phyloP scores from a whole-genome alignment of 2,888 invertebrate species.

The Dioctria rufipes region DNA sequence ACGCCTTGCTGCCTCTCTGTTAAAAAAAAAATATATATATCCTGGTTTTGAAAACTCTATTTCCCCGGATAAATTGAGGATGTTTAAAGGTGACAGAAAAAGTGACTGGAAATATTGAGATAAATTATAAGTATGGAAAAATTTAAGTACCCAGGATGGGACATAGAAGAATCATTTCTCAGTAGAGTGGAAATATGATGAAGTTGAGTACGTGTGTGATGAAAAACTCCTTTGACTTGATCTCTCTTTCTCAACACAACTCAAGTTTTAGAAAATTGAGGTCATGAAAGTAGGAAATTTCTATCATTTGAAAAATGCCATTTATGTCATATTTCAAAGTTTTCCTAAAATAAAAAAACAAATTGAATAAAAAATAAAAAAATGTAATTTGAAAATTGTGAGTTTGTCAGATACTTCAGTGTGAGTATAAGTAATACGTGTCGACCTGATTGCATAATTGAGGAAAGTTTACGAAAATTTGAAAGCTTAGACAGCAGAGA shows the following conservation, averaged over 20 bases:
- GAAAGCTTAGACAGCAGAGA: no score
- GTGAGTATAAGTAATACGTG: no score
- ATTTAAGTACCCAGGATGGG: conserved; percentile 13
- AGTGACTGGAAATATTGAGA: conserved; percentile 24
- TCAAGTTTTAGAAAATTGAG: neutral
- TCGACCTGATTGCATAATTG: no score
- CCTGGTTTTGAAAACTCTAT: conserved; percentile 25
- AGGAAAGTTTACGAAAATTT: no score
- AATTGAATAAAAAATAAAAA: no score
- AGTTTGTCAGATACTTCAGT: no score
- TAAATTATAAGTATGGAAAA: conserved; percentile 33
- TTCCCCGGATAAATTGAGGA: conserved; percentile 40
- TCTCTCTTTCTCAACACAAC: neutral
- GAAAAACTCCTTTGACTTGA: neutral
- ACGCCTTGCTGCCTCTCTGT: neutral
- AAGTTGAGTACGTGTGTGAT: neutral
- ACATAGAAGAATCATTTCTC: conserved; percentile 14
- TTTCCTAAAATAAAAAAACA: no score
- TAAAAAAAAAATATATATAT: neutral
- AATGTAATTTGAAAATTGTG: no score
- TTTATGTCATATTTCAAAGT: neutral
- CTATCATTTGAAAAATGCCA: neutral
- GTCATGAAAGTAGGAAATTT: conserved; percentile 27
- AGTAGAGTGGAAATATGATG: no score
- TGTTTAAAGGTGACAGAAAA: conserved; percentile 32